phyloP scores from a whole-genome alignment of 2,888 invertebrate genomes.

The Perizoma affinitatum region DNA sequence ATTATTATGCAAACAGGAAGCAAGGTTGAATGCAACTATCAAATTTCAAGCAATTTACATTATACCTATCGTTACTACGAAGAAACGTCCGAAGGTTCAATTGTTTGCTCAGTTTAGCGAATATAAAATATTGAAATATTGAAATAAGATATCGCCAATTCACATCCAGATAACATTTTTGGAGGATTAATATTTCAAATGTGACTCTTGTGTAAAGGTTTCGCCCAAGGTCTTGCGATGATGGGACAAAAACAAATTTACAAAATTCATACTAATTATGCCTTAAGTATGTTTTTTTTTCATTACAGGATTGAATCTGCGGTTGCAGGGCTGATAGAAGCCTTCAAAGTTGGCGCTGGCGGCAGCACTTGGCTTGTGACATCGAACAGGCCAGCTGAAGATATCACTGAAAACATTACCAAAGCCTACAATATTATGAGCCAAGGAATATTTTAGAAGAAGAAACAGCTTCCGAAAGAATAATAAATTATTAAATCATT shows the following conservation, averaged over 20 bases:
- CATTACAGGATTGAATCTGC: conserved; percentile 61
- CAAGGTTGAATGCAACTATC: neutral
- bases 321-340: conserved; percentile 56
- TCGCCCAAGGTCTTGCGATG: no score
- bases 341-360: conserved; percentile 56
- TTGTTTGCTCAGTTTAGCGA: no score
- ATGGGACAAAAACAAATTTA: no score
- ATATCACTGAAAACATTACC: conserved; percentile 59
- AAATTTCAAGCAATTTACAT: no score
- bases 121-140: no score
- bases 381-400: conserved; percentile 59
- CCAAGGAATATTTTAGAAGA: conserved; percentile 47
- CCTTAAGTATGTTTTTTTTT: conserved; percentile 4
- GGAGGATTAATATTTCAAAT: no score
- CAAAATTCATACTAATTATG: neutral
- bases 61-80: no score
- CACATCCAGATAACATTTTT: no score
- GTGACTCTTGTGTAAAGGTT: neutral
- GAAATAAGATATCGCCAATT: no score
- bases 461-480: neutral
- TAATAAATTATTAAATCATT: neutral
- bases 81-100: no score
- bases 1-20: neutral
- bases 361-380: conserved; percentile 70
- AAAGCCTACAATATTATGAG: conserved; percentile 59